Percentiles rank a stretch among this genome's conserved stretches.
Evolutionary conservation across 2,888 invertebrate genomes (phyloP).

Genomic region (Phymatocera aterrima): DNA sequence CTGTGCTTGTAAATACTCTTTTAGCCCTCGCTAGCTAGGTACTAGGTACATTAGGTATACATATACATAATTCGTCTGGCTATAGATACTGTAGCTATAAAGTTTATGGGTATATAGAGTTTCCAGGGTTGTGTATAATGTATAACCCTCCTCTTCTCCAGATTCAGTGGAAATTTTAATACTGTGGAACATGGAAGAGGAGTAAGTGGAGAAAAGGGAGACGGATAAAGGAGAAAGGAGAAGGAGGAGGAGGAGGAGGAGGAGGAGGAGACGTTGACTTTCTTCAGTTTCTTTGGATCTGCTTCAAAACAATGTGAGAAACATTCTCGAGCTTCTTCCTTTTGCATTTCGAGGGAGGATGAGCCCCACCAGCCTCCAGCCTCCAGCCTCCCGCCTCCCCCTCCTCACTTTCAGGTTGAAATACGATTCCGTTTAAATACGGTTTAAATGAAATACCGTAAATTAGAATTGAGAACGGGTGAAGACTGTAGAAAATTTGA

Average conservation of each 20-base stretch:
- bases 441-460: slow-evolving; percentile 43
- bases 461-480: slow-evolving; percentile 43
- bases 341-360: neutral
- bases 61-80: too few relatives aligned
- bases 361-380: neutral
- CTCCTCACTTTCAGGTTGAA: slow-evolving; percentile 13
- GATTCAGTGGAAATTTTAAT: neutral
- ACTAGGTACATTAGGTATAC: too few relatives aligned
- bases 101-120: neutral
- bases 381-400: neutral
- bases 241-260: too few relatives aligned
- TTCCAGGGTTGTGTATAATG: neutral
- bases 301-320: neutral
- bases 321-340: neutral
- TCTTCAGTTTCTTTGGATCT: neutral
- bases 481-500: neutral
- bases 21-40: neutral
- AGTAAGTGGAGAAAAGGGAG: too few relatives aligned
- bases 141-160: neutral
- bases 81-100: too few relatives aligned
- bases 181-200: too few relatives aligned
- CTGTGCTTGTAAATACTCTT: slow-evolving; percentile 36
- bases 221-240: too few relatives aligned
- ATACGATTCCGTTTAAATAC: slow-evolving; percentile 45
- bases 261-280: neutral